These are phyloP conservation scores for Mus spretus DNA, from an alignment of 2,797 vertebrate genomes.

Conservation along the genomic window DNA sequence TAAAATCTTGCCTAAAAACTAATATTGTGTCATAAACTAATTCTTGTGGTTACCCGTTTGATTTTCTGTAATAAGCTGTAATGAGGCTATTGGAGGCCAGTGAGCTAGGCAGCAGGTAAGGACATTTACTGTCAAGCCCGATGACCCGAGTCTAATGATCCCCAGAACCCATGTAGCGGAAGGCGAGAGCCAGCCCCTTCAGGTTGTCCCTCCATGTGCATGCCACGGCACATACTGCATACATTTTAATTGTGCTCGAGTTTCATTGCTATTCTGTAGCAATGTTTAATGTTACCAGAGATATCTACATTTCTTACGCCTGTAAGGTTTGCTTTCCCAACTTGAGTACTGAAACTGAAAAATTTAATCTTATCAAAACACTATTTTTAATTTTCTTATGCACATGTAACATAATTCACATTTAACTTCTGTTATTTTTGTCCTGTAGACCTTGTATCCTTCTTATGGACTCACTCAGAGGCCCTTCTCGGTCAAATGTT, in stretches of 20 bases:
- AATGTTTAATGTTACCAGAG: slow-evolving; percentile 23
- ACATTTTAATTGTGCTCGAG: neutral
- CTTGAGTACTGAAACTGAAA: slow-evolving; percentile 16
- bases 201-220: neutral
- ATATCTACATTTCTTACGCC: slow-evolving; percentile 4
- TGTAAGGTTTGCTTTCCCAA: neutral
- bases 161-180: neutral
- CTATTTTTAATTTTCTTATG: slow-evolving; percentile 36
- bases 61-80: slow-evolving; percentile 23
- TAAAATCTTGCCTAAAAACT: slow-evolving; percentile 36
- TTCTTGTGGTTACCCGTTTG: slow-evolving; percentile 49
- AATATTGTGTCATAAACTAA: neutral
- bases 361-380: slow-evolving; percentile 41
- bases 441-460: slow-evolving; percentile 96
- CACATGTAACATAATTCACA: slow-evolving; percentile 55
- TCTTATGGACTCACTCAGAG: slow-evolving; percentile 98
- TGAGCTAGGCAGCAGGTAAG: neutral
- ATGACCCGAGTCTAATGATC: neutral
- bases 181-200: neutral
- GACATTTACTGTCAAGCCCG: neutral
- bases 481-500: slow-evolving; percentile 95
- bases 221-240: neutral
- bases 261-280: slow-evolving; percentile 43
- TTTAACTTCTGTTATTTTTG: slow-evolving; percentile 54
- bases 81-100: neutral